phyloP scores from a whole-genome alignment of 92 coral and sea anemone genomes.

The Desmophyllum pertusum region DNA sequence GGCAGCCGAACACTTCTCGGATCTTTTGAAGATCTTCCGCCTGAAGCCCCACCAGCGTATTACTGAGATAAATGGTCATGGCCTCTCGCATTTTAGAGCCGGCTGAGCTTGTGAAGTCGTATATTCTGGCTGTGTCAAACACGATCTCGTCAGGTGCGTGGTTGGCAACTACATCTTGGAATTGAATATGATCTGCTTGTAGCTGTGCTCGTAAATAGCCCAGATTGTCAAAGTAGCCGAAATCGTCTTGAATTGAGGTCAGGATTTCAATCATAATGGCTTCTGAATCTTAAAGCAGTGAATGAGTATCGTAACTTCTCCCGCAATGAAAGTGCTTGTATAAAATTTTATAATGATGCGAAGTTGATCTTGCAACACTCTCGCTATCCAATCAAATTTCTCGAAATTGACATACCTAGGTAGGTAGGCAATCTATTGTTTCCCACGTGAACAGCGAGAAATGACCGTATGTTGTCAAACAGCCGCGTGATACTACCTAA shows the following conservation, averaged over 20 bases:
- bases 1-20: not conserved
- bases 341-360: no score
- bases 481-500: no score
- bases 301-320: no score
- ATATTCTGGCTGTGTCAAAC: not conserved
- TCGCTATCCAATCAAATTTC: no score
- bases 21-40: not conserved
- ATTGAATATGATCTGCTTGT: not conserved
- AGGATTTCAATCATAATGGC: no score
- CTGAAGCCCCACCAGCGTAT: not conserved
- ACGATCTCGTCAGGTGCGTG: not conserved
- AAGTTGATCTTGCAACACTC: no score
- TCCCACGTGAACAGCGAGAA: no score
- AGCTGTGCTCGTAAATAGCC: not conserved
- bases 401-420: no score
- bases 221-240: constrained; percentile 10
- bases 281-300: no score
- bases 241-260: constrained; percentile 4
- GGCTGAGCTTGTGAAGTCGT: constrained; percentile 25
- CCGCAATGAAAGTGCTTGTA: no score
- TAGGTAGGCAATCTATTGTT: no score
- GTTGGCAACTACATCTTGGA: not conserved
- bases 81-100: not conserved
- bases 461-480: no score
- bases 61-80: not conserved